Evolutionary conservation across 2,113 vertebrate species (phyloP).

Genomic region (Puntigrus tetrazona): DNA sequence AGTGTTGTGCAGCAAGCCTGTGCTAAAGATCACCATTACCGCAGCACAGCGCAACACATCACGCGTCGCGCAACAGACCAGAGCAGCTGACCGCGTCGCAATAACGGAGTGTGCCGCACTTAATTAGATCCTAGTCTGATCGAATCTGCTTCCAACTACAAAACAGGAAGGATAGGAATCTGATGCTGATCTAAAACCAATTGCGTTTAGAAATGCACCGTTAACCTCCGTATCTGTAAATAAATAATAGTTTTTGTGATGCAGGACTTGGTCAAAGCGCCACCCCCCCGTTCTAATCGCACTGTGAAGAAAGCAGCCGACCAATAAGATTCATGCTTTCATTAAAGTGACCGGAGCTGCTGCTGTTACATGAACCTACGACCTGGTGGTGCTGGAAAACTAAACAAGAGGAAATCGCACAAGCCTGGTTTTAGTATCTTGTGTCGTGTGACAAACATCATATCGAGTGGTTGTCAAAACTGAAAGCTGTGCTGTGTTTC

Average conservation of each 20-base stretch:
- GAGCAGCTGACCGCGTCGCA: neutral
- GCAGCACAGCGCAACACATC: constrained; percentile 23
- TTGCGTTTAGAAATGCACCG: too few relatives aligned
- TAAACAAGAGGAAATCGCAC: too few relatives aligned
- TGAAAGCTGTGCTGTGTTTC: neutral
- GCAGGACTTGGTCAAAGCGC: too few relatives aligned
- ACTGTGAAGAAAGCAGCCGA: neutral
- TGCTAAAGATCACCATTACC: constrained; percentile 67
- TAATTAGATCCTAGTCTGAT: neutral
- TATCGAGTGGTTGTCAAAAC: neutral
- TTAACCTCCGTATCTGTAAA: neutral
- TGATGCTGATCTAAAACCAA: neutral
- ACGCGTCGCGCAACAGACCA: neutral
- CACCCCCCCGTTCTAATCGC: too few relatives aligned
- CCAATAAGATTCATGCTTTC: neutral
- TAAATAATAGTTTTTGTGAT: too few relatives aligned
- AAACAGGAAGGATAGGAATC: neutral
- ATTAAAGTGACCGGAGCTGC: neutral
- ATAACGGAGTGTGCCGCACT: neutral
- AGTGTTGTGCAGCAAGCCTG: constrained; percentile 65
- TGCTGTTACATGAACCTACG: neutral
- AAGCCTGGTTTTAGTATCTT: neutral
- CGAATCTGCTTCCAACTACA: neutral
- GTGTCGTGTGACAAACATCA: neutral
- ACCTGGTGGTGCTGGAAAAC: too few relatives aligned